These are phyloP conservation scores for Silurus glanis DNA, from an alignment of 2,113 vertebrate species.

Conservation along the genomic window DNA sequence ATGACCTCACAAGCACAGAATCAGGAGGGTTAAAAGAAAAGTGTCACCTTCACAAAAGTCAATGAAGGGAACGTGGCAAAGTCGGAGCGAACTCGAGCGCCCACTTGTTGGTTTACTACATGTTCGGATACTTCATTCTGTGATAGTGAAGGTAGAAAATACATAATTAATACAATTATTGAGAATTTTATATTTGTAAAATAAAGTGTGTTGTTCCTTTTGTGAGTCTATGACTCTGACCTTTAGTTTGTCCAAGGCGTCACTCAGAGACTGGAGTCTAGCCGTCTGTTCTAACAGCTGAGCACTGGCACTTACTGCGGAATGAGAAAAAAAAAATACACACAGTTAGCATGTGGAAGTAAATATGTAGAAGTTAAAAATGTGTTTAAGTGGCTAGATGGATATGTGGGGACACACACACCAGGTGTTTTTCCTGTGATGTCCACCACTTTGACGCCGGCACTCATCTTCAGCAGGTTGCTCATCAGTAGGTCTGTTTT, in stretches of 20 bases:
- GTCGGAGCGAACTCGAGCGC: constrained; percentile 78
- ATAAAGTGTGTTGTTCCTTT: too few species aligned
- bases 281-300: constrained; percentile 89
- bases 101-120: constrained; percentile 77
- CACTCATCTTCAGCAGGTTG: constrained; percentile 87
- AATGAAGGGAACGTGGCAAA: constrained; percentile 86
- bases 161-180: too few species aligned
- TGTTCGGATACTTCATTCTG: constrained; percentile 87
- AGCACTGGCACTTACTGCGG: constrained; percentile 52
- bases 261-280: constrained; percentile 80
- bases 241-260: constrained; percentile 84
- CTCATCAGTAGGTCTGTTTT: constrained; percentile 87
- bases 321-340: neutral
- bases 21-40: neutral
- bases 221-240: constrained; percentile 59
- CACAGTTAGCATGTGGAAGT: neutral
- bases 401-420: neutral
- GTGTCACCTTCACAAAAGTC: constrained; percentile 83
- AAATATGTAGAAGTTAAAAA: too few species aligned
- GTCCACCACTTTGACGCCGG: constrained; percentile 84
- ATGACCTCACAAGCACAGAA: neutral
- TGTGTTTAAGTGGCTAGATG: too few species aligned
- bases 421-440: constrained; percentile 81
- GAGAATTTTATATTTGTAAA: neutral
- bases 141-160: neutral